Evolutionary conservation across 2,113 vertebrate genomes (phyloP), one percentile per base, ranked within the genome.

Genomic region (Climacteris rufus): DNA sequence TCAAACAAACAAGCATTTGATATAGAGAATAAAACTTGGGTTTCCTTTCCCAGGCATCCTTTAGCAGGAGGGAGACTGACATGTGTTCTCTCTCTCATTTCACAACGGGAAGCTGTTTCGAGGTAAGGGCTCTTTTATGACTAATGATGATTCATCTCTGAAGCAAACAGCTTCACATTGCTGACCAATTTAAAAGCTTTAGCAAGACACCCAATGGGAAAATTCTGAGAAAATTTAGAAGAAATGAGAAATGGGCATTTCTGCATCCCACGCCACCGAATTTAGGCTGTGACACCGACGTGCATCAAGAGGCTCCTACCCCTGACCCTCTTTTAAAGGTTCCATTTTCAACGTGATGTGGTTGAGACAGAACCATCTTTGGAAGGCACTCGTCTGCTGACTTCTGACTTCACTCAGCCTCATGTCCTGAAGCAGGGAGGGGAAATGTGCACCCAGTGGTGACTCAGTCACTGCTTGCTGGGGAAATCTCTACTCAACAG

Each of bases 121-220:
- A 92, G 89, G 91, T 68, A 75, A 75, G 87, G 69, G 60, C 82
- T 57, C 74, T 87, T 91, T 54, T 24, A 37, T 95, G 95, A 96
- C 91, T 96, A 94, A 92, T 9, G 65, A 82, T 97, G 94, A 96
- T 82, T 97, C 93, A 95, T 61, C 61, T 85, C 72, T 52, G 61
- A 64, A 64, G 94, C 87, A 81, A 92, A 72, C 49, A 68, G 91
- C 83, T 71, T 91, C 94, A 87, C 25, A 9, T 0, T 52, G 80
- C 76, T 84, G 94, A 87, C 80, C 77, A 66, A 22, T 8, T 74
- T 7, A 69, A 90, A 64, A 83, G 64, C 79, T 88, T 66, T 19
- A 89, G n/a, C 65, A 53, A 49, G 70, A 61, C 1, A 92, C 40
- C 56, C 52, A 84, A 5, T 10, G 30, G 79, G 85, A 92, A 45